Percentiles rank a stretch among this genome's conserved stretches.
These are phyloP conservation scores for Phymastichus coffea DNA, from an alignment of 1,140 invertebrate species.

Conservation along the genomic window DNA sequence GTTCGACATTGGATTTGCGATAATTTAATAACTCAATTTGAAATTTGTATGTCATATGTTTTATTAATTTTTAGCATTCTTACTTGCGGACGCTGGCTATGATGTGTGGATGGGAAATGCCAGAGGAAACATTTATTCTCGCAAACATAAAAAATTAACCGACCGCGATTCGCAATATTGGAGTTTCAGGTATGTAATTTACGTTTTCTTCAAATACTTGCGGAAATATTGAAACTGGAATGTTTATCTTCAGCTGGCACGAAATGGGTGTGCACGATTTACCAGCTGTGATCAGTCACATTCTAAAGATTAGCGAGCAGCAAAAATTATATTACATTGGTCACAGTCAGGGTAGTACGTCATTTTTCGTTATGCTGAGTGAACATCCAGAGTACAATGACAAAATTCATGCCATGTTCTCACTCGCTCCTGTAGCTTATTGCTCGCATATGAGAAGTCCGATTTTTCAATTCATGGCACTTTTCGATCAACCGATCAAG, in stretches of 20 bases:
- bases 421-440: conserved; percentile 59
- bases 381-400: conserved; percentile 58
- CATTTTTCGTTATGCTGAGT: conserved; percentile 54
- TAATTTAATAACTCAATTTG: no score
- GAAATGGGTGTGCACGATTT: conserved; percentile 35
- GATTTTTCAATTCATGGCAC: conserved; percentile 4
- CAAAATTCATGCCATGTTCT: conserved; percentile 55
- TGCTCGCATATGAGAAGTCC: conserved; percentile 29
- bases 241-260: conserved; percentile 55
- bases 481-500: neutral
- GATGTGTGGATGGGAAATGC: conserved; percentile 78
- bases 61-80: conserved; percentile 62
- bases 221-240: neutral
- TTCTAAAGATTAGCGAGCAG: conserved; percentile 54
- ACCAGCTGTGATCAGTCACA: conserved; percentile 34
- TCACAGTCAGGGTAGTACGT: conserved; percentile 68
- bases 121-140: conserved; percentile 67
- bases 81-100: conserved; percentile 70
- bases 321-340: conserved; percentile 60
- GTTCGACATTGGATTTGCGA: conserved; percentile 11
- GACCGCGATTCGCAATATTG: conserved; percentile 64
- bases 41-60: neutral
- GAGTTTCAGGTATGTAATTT: conserved; percentile 67
- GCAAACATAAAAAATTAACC: conserved; percentile 41
- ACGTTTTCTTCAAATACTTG: neutral